phyloP scores from a whole-genome alignment of 2,113 vertebrate genomes.

The Donacobius atricapilla region DNA sequence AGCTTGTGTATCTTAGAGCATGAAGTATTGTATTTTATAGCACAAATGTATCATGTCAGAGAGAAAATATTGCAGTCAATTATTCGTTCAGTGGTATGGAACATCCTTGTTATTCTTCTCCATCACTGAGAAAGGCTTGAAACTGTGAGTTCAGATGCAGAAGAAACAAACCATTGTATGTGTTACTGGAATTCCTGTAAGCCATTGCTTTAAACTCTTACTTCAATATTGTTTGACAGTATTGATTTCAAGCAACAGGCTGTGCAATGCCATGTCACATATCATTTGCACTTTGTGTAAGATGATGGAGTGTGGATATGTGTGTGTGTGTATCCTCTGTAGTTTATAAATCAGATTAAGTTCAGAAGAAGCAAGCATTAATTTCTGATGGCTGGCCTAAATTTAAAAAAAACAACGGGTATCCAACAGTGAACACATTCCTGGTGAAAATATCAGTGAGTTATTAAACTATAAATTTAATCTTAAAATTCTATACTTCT shows the following conservation, averaged over 20 bases:
- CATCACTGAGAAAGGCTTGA: neutral
- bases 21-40: neutral
- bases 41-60: neutral
- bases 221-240: neutral
- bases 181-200: neutral
- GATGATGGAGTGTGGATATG: neutral
- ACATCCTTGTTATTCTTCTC: neutral
- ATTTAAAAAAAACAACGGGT: neutral
- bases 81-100: neutral
- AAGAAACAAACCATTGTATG: neutral
- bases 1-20: neutral
- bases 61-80: neutral
- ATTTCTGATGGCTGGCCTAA: conserved; percentile 17
- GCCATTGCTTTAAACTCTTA: neutral
- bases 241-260: conserved; percentile 24
- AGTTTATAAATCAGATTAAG: conserved; percentile 49
- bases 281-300: neutral
- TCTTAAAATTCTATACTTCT: conserved; percentile 15
- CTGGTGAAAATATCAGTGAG: conserved; percentile 47
- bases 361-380: neutral
- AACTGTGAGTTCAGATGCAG: neutral
- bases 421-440: conserved; percentile 37
- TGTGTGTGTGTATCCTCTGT: neutral
- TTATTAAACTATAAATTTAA: conserved; percentile 60
- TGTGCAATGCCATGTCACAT: conserved; percentile 3